A percentile compares a stretch with the other conserved stretches of the same genome.
Evolutionary conservation across 2,797 vertebrate genomes (phyloP).

Genomic region (Buceros bicornis): DNA sequence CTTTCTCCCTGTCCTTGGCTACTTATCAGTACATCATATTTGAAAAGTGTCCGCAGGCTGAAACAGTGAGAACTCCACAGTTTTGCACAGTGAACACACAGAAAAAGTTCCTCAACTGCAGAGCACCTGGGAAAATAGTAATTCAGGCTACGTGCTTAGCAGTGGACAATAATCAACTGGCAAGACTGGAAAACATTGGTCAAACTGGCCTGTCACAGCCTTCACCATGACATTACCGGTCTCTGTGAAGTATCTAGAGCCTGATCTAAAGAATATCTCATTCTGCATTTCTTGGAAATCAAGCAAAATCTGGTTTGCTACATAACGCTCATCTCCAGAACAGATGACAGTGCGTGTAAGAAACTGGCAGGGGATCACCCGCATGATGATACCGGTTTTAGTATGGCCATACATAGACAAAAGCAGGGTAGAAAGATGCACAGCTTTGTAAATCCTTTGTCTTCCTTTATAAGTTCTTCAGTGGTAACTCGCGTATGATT

Average conservation of each 20-base stretch:
- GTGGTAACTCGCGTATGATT: background rate
- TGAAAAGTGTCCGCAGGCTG: background rate
- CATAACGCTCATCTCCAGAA: background rate
- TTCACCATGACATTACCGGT: background rate
- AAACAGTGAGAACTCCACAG: background rate
- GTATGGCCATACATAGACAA: too few species aligned
- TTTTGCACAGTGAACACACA: background rate
- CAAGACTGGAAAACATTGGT: background rate
- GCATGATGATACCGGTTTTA: background rate
- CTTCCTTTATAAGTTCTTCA: background rate
- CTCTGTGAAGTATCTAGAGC: background rate
- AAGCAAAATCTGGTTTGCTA: background rate
- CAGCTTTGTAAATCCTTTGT: background rate
- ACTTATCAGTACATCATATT: background rate
- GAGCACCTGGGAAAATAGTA: background rate
- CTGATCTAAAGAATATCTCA: background rate
- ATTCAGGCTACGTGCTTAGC: rapidly evolving
- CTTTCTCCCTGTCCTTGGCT: background rate
- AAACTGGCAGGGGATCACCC: rapidly evolving
- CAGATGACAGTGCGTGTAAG: background rate
- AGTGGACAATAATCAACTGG: background rate
- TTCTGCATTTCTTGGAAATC: background rate
- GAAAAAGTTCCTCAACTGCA: background rate
- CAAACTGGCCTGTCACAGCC: background rate
- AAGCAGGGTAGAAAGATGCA: background rate